phyloP scores from a whole-genome alignment of 2,888 invertebrate species.

The Candidula unifasciata region DNA sequence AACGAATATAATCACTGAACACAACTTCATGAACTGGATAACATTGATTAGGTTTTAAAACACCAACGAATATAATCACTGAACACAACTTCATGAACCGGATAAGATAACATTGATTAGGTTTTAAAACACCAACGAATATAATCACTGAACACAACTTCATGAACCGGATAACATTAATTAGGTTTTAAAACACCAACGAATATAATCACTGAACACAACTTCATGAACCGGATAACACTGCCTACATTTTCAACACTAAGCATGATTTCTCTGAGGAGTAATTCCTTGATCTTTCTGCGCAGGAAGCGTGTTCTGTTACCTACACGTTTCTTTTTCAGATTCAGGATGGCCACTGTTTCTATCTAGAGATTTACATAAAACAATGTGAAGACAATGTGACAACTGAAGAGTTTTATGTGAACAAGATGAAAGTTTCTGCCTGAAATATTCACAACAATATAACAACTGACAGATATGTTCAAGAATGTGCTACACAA shows the following conservation, averaged over 20 bases:
- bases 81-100: not conserved
- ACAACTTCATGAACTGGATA: not conserved
- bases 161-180: not conserved
- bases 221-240: not conserved
- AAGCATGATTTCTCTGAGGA: not conserved
- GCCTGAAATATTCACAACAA: no score
- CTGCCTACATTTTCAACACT: not conserved
- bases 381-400: no score
- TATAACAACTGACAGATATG: no score
- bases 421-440: no score
- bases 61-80: no score
- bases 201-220: not conserved
- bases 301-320: not conserved
- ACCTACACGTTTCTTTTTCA: not conserved
- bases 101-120: no score
- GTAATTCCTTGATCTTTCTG: not conserved
- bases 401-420: no score
- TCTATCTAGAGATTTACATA: not conserved
- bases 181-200: not conserved
- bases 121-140: no score
- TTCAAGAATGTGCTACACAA: no score
- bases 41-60: not conserved
- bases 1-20: no score
- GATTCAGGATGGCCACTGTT: slow-evolving; percentile 3
- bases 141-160: not conserved